These are phyloP conservation scores for Drosophila sechellia DNA, from an alignment of 1,140 invertebrate species.

Conservation along the genomic window DNA sequence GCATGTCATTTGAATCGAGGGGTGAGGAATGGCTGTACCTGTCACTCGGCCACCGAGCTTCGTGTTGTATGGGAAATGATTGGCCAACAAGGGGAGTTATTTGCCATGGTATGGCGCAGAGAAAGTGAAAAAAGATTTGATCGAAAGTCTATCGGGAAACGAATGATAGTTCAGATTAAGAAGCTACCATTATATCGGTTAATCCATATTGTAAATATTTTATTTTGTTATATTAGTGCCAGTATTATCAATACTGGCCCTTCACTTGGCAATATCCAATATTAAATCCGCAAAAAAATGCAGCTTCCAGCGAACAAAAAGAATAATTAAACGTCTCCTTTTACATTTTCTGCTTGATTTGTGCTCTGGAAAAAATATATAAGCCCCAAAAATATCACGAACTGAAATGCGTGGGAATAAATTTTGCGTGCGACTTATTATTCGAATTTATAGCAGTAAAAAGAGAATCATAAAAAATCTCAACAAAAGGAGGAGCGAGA, in stretches of 20 bases:
- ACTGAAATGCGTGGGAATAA: constrained; percentile 78
- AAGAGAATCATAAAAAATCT: constrained; percentile 49
- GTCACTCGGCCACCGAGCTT: constrained; percentile 52
- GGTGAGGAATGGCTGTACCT: constrained; percentile 47
- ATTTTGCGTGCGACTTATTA: constrained; percentile 70
- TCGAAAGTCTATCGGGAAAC: constrained; percentile 6
- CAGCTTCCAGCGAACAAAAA: constrained; percentile 19
- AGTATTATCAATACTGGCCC: no score
- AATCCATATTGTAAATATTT: not conserved
- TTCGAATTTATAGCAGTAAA: constrained; percentile 37
- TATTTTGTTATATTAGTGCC: not conserved
- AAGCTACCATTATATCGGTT: no score
- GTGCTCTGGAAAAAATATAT: constrained; percentile 48
- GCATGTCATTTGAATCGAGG: constrained; percentile 67
- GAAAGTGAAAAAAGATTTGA: constrained; percentile 45
- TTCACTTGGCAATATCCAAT: not conserved
- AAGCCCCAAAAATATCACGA: constrained; percentile 63
- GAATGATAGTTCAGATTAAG: not conserved
- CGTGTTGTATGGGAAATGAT: constrained; percentile 53
- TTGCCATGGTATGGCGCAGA: constrained; percentile 18
- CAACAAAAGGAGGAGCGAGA: constrained; percentile 32
- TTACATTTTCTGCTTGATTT: constrained; percentile 44
- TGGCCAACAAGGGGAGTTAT: constrained; percentile 41
- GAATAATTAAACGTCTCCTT: constrained; percentile 46
- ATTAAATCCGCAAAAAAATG: constrained; percentile 13